Evolutionary conservation across 2,113 vertebrate species (phyloP).

Genomic region (western clawed frog (Xenopus tropicalis)): DNA sequence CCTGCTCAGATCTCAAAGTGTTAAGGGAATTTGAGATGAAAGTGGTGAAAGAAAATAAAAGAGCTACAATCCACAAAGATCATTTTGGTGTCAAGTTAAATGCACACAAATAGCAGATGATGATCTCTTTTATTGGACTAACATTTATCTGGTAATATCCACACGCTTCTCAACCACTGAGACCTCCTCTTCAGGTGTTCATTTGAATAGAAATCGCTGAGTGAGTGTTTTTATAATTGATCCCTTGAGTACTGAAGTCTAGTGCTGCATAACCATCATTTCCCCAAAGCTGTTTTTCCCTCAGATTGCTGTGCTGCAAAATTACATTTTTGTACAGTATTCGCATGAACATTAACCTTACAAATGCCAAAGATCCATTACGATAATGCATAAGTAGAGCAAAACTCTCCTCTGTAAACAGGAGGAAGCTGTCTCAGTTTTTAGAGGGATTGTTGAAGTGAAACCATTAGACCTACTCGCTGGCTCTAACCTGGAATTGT

Average conservation of each 20-base stretch:
- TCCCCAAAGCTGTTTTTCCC: constrained; percentile 70
- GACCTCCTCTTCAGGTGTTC: constrained; percentile 86
- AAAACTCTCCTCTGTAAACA: too few species aligned
- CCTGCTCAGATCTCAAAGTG: constrained; percentile 65
- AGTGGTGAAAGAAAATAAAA: constrained; percentile 56
- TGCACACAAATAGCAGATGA: constrained; percentile 80
- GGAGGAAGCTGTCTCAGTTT: background rate
- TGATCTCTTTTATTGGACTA: constrained; percentile 82
- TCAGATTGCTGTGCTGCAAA: constrained; percentile 79
- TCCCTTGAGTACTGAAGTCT: constrained; percentile 80
- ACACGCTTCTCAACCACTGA: constrained; percentile 77
- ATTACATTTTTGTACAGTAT: constrained; percentile 76
- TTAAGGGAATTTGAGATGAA: constrained; percentile 69
- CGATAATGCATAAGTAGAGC: background rate
- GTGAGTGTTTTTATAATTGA: constrained; percentile 90
- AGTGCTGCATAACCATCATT: constrained; percentile 77
- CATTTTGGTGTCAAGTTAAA: constrained; percentile 82
- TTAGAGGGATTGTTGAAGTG: too few species aligned
- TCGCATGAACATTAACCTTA: constrained; percentile 76
- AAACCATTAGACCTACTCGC: too few species aligned
- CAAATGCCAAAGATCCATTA: constrained; percentile 55
- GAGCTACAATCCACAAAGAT: constrained; percentile 67
- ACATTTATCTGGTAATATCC: constrained; percentile 85
- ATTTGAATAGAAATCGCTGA: constrained; percentile 89
- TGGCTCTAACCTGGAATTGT: too few species aligned